Evolutionary conservation across 2,888 invertebrate genomes (phyloP), one percentile per base, ranked within the genome.

Genomic region (Mythimna loreyi): DNA sequence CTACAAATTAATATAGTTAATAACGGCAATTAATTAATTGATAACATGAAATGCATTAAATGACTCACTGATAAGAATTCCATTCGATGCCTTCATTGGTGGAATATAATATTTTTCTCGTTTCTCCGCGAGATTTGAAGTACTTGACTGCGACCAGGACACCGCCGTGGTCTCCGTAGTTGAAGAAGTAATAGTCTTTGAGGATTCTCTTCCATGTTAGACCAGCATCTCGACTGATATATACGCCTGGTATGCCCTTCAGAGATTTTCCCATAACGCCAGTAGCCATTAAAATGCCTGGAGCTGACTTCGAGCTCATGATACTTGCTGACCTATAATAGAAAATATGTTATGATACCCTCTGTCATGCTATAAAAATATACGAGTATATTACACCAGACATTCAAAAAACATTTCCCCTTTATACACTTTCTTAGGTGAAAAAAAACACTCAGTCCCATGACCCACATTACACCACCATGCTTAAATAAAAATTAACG

Each of bases 121-220:
- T 98, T 90, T 98, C 97, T 1, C 97, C 98, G 63, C 97, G 96
- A 0, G 96, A 96, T 89, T 97, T 98, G 91, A 97, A 98, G 88
- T 98, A 98, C 86, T 97, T 97, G 0, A 98, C 98, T 0, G 99
- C 98, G 0, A 98, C 97, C 33, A 99, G 91, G 0, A 99, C 96
- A 25, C 98, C 99, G 0, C 99, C 99, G 88, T 99, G 98, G 93
- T 99, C 99, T 3, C 98, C 99, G 94, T 98, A 97, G 87, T 98
- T 98, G 92, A 98, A 98, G 92, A 98, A 97, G 87, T 98, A 98
- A 86, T 98, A 97, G 78, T 98, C 98, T 86, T 97, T 97, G 6
- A 98, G 93, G 61, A 98, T 97, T 90, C 98, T 97, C 81, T 97
- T 97, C 99, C 99, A 99, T 0, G 89, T 89, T 5, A 89, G 70